These are phyloP conservation scores for Corticium candelabrum DNA, from an alignment of 37 sponge, comb jelly and placozoan species.

Conservation along the genomic window DNA sequence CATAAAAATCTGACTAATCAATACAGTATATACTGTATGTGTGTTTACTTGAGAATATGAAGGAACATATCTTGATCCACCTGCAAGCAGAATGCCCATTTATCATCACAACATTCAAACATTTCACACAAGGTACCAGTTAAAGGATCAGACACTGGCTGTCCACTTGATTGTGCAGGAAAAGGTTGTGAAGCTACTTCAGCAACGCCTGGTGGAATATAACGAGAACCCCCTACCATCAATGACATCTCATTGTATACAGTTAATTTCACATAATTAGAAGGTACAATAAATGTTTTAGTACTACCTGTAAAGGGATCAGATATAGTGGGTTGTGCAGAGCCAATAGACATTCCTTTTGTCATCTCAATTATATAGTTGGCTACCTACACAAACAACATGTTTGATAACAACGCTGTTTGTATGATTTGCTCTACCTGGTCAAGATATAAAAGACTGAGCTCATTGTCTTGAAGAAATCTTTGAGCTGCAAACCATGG, in stretches of 20 bases:
- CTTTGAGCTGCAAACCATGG: background rate
- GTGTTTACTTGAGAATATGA: too few species aligned
- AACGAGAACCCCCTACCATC: background rate
- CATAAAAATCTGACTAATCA: too few species aligned
- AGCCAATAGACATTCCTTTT: background rate
- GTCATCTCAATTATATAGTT: background rate
- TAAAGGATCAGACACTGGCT: too few species aligned
- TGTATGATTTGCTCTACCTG: background rate
- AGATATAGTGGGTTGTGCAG: background rate
- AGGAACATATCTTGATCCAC: background rate
- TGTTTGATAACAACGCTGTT: background rate
- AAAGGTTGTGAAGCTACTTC: too few species aligned
- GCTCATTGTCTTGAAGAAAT: background rate
- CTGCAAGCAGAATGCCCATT: background rate
- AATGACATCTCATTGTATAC: too few species aligned
- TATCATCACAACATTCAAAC: too few species aligned
- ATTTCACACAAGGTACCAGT: too few species aligned
- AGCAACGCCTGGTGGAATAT: background rate
- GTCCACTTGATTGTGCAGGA: too few species aligned
- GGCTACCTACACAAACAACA: background rate
- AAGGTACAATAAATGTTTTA: too few species aligned
- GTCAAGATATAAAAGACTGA: background rate
- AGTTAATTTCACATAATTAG: too few species aligned
- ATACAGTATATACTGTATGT: too few species aligned
- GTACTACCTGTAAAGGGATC: background rate